Conservation (phyloP, 2,113 vertebrate genomes). For the Shinisaurus crocodilurus region DNA sequence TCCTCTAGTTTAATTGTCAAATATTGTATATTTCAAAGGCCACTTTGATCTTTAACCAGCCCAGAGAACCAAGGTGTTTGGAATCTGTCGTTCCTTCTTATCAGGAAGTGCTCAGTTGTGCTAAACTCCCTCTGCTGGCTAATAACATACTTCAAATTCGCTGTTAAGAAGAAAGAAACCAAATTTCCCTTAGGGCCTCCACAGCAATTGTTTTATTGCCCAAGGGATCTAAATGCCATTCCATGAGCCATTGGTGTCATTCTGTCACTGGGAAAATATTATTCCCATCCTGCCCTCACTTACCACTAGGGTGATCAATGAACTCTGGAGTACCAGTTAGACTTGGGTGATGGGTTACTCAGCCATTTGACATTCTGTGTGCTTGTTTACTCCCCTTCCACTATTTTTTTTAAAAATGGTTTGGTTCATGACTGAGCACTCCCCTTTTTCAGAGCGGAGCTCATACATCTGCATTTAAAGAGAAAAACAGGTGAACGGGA, state of each 20-base stretch:
- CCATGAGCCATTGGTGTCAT: neutral
- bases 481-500: neutral
- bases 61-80: constrained; percentile 16
- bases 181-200: constrained; percentile 21
- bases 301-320: neutral
- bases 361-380: neutral
- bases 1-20: neutral
- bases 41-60: constrained; percentile 38
- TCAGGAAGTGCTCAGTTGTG: constrained; percentile 43
- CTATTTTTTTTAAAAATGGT: neutral
- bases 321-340: neutral
- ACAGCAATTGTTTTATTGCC: neutral
- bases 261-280: neutral
- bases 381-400: neutral
- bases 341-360: neutral
- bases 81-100: constrained; percentile 21
- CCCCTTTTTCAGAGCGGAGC: neutral
- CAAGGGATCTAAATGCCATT: neutral
- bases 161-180: constrained; percentile 38
- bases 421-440: neutral
- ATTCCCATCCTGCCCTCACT: neutral
- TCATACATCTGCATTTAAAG: neutral
- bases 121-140: constrained; percentile 47
- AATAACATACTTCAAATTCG: constrained; percentile 23
- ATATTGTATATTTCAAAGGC: constrained; percentile 1